Conservation (phyloP, 2,797 vertebrate species). For the Sebastes elongatus region DNA sequence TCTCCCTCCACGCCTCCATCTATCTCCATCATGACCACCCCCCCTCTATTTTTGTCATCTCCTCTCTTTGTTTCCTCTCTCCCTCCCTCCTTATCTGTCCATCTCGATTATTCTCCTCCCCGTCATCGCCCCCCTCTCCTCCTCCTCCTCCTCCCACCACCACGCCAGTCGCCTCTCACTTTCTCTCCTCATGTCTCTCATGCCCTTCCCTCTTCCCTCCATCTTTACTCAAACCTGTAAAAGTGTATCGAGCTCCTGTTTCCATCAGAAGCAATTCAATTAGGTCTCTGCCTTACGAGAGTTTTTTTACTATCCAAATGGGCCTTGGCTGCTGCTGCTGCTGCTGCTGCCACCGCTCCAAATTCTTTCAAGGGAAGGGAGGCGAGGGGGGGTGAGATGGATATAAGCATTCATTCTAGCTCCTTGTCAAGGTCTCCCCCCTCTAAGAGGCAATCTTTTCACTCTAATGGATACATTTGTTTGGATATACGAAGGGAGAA, state of each 20-base stretch:
- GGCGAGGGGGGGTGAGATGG: background rate
- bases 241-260: conserved; percentile 68
- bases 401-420: conserved; percentile 45
- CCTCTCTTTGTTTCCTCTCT: conserved; percentile 61
- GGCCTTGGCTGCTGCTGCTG: conserved; percentile 42
- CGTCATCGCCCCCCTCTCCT: conserved; percentile 32
- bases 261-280: conserved; percentile 76
- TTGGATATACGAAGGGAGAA: conserved; percentile 44
- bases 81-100: conserved; percentile 67
- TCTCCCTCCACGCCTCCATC: conserved; percentile 13
- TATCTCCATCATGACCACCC: conserved; percentile 37
- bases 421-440: conserved; percentile 59
- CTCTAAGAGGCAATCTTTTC: conserved; percentile 62
- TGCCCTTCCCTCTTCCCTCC: conserved; percentile 62
- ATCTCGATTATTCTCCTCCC: conserved; percentile 69
- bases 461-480: conserved; percentile 59
- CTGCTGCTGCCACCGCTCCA: conserved; percentile 26
- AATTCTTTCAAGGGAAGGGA: conserved; percentile 43
- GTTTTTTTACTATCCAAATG: conserved; percentile 63
- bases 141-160: background rate
- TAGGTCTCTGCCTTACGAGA: conserved; percentile 64
- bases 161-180: conserved; percentile 32
- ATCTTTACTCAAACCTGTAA: conserved; percentile 70
- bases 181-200: conserved; percentile 31
- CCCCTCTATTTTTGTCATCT: conserved; percentile 57